A percentile compares a stretch with the other conserved stretches of the same genome.
These are phyloP conservation scores for Holotrichia oblita DNA, from an alignment of 1,140 invertebrate genomes.

Conservation along the genomic window DNA sequence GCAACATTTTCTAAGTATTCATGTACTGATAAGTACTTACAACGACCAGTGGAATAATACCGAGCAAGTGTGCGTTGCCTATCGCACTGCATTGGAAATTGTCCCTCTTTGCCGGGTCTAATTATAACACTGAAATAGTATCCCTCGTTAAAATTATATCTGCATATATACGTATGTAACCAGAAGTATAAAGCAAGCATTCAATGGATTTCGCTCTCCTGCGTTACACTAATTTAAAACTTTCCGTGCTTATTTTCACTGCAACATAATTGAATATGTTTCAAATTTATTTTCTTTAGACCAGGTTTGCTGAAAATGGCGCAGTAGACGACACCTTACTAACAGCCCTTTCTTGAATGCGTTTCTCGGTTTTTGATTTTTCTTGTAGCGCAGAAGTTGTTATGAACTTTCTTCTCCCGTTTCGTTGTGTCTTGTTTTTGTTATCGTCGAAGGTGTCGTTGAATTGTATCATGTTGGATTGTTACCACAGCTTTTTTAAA, in stretches of 20 bases:
- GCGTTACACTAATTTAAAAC: conserved; percentile 42
- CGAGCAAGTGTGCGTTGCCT: no score
- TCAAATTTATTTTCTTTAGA: conserved; percentile 45
- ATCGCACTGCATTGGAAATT: no score
- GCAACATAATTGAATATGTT: conserved; percentile 45
- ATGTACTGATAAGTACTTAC: no score
- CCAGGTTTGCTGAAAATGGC: not conserved
- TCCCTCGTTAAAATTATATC: conserved; percentile 47
- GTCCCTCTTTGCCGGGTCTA: no score
- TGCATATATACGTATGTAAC: conserved; percentile 44
- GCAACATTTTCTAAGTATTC: no score
- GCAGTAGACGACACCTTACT: conserved; percentile 35
- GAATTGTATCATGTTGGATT: no score
- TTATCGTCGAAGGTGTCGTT: no score
- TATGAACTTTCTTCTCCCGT: no score
- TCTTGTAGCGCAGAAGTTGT: not conserved
- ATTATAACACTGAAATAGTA: not conserved
- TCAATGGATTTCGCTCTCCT: not conserved
- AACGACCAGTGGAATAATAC: no score
- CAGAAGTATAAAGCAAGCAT: conserved; percentile 20
- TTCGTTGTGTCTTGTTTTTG: no score
- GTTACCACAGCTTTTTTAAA: no score
- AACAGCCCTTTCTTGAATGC: not conserved
- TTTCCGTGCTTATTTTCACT: conserved; percentile 37
- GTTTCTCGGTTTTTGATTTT: not conserved